Evolutionary conservation across 2,113 vertebrate species (phyloP).

Genomic region (Microtus oregoni): DNA sequence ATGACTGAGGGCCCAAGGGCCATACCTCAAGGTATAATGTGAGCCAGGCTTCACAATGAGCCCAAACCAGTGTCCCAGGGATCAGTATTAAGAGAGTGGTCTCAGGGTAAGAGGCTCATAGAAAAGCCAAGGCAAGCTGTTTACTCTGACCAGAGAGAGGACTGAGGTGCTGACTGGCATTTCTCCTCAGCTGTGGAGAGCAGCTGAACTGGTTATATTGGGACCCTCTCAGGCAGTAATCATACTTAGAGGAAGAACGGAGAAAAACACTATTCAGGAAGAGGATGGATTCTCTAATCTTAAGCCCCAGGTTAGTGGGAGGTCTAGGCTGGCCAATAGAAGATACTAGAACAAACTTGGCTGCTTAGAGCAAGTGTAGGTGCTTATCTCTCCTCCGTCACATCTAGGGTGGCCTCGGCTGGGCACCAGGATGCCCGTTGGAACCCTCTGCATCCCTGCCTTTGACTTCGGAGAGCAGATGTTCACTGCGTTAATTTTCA

Average conservation of each 20-base stretch:
- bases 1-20: not conserved
- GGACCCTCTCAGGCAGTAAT: not conserved
- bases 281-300: not conserved
- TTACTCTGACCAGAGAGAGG: not conserved
- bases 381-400: not conserved
- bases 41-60: not conserved
- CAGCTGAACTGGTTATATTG: not conserved
- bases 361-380: not conserved
- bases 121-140: not conserved
- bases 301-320: not conserved
- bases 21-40: not conserved
- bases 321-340: not conserved
- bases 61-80: not conserved
- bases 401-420: not conserved
- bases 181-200: not conserved
- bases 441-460: not conserved
- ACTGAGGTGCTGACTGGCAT: not conserved
- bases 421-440: not conserved
- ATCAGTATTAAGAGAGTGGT: not conserved
- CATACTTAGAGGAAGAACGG: not conserved
- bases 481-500: not conserved
- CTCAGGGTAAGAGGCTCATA: not conserved
- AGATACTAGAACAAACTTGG: not conserved
- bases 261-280: not conserved
- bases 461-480: not conserved